Conservation (phyloP, 1,140 invertebrate species). For the Caerostris darwini region DNA sequence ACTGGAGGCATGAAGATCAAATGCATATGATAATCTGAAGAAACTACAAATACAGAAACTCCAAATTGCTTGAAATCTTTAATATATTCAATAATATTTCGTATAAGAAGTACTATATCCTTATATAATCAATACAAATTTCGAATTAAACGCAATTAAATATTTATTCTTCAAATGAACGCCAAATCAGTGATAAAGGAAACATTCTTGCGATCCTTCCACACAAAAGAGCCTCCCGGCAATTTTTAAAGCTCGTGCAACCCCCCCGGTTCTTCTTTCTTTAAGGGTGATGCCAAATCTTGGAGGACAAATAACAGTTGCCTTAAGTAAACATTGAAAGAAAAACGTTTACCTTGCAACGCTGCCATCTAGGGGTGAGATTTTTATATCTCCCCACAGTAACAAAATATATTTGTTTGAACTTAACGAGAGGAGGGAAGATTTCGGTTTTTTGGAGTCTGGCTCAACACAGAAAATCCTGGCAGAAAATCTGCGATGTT, state of each 20-base stretch:
- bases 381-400: conserved; percentile 44
- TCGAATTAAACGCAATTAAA: no score
- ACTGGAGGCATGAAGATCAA: no score
- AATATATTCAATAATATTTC: no score
- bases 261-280: conserved; percentile 33
- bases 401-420: conserved; percentile 38
- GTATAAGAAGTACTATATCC: no score
- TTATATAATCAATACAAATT: no score
- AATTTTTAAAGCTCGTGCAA: conserved; percentile 58
- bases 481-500: neutral
- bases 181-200: conserved; percentile 1
- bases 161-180: neutral
- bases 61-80: no score
- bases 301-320: conserved; percentile 71
- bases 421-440: neutral
- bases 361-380: conserved; percentile 64
- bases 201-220: neutral
- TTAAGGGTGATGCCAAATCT: conserved; percentile 64
- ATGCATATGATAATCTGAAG: no score
- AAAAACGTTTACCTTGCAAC: conserved; percentile 71
- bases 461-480: neutral
- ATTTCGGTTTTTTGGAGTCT: neutral
- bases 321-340: conserved; percentile 69
- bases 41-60: no score
- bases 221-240: neutral